Percentiles rank a stretch among this genome's conserved stretches.
Conservation (phyloP, 2,888 invertebrate genomes). For the Vannuccia rotundouncinata region DNA sequence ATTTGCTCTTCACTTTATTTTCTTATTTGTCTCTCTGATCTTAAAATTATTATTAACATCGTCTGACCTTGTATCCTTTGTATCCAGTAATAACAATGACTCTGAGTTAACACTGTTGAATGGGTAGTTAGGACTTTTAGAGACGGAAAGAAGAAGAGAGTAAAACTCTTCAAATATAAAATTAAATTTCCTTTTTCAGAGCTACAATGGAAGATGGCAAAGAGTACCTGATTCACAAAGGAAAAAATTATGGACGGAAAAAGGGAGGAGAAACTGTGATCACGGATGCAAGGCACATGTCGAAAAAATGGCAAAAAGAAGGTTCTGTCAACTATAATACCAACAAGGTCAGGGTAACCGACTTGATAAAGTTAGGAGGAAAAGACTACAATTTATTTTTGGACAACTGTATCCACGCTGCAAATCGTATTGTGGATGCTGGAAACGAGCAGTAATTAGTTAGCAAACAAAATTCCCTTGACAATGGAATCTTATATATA, state of each 20-base stretch:
- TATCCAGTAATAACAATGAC: not conserved
- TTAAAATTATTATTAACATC: not conserved
- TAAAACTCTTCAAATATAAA: not conserved
- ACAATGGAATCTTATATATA: not conserved
- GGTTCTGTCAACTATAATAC: not conserved
- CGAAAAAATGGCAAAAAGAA: not conserved
- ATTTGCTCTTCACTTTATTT: not conserved
- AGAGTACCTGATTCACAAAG: not conserved
- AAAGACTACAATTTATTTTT: not conserved
- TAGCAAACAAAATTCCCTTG: not conserved
- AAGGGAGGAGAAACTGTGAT: constrained; percentile 14
- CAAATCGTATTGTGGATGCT: not conserved
- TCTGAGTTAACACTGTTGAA: not conserved
- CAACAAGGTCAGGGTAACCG: not conserved
- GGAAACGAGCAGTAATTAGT: not conserved
- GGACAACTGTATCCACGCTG: not conserved
- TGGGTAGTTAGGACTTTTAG: too few species aligned
- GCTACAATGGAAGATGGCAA: not conserved
- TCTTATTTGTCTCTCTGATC: not conserved
- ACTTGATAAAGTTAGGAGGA: constrained; percentile 11
- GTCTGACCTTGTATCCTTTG: not conserved
- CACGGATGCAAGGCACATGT: constrained; percentile 15
- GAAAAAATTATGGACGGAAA: not conserved
- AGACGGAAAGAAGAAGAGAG: not conserved
- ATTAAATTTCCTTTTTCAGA: not conserved